Base-by-base conservation (phyloP, 2,888 invertebrate species). In the Catotricha subobsoleta region DNA sequence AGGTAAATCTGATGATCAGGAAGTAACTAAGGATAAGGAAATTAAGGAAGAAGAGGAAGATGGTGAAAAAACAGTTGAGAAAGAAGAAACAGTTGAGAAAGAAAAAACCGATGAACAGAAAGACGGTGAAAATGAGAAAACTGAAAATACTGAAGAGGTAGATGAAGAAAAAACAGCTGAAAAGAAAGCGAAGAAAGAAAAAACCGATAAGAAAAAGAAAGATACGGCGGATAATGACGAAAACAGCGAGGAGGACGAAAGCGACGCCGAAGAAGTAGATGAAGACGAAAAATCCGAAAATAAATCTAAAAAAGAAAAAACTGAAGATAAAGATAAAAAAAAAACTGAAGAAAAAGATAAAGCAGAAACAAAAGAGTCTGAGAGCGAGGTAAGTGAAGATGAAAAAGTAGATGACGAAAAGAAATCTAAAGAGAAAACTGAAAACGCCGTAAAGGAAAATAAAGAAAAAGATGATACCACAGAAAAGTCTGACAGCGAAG, bases 41-140 rank as follows among this genome's bases (percentile, higher is more conserved):
- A 13, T 5, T 29, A 4, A 29, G 10, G 29, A 5, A 29, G 12
- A 29, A 13, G 29, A 29, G 10, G 25, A 25, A n/a, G 8, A 29
- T n/a, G 13, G n/a, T n/a, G 47, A 45, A 33, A 43, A 41, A 10
- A 18, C 27, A 39, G 29, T 9, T 18, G 19, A 33, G 18, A 18
- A 33, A 8, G 33, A 33, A 19, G 9, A 3, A 3, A 33, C 16
- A 13, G 4, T 6, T 30, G 33, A 33, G 13, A 4, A 13, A 3
- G 10, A 33, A 2, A 9, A 33, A 8, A 9, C 18, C 6, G 30
- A 33, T 9, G 9, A 2, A 18, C 6, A 33, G 2, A 9, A 33
- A 18, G 16, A 7, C 3, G 33, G 3, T 18, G 9, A 2, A 16
- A 19, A 12, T n/a, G n/a, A n/a, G n/a, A n/a, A n/a, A n/a, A n/a